A percentile compares a stretch with the other conserved stretches of the same genome.
Evolutionary conservation across 2,888 invertebrate genomes (phyloP).

Genomic region (Hesperia comma): DNA sequence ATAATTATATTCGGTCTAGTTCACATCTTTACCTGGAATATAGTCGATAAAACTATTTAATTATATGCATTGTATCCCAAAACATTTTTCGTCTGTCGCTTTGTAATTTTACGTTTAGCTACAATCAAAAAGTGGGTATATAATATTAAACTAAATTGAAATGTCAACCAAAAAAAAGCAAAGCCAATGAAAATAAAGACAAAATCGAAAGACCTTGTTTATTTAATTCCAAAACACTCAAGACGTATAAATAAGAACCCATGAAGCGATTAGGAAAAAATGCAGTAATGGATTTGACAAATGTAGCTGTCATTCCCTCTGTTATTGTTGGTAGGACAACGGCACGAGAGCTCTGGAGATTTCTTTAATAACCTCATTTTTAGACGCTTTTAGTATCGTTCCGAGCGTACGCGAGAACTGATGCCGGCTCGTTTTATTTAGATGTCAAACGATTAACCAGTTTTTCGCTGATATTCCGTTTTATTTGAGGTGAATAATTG

Average conservation of each 20-base stretch:
- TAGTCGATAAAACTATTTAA: too few species aligned
- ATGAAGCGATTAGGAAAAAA: constrained; percentile 65
- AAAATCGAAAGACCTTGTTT: constrained; percentile 48
- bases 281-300: constrained; percentile 53
- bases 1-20: too few species aligned
- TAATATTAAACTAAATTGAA: neutral
- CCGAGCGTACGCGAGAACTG: constrained; percentile 25
- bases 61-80: too few species aligned
- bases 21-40: too few species aligned
- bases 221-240: constrained; percentile 52
- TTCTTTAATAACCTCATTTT: constrained; percentile 50
- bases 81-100: too few species aligned
- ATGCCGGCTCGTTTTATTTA: constrained; percentile 36
- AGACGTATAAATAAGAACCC: constrained; percentile 60
- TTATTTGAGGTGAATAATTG: neutral
- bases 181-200: neutral
- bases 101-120: too few species aligned
- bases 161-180: neutral
- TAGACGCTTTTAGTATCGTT: constrained; percentile 44
- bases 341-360: constrained; percentile 38
- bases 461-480: constrained; percentile 13
- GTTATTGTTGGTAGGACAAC: constrained; percentile 45
- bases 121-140: too few species aligned
- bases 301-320: constrained; percentile 43
- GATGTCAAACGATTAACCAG: constrained; percentile 34